phyloP scores from a whole-genome alignment of 2,113 vertebrate species.

The Sula dactylatra region DNA sequence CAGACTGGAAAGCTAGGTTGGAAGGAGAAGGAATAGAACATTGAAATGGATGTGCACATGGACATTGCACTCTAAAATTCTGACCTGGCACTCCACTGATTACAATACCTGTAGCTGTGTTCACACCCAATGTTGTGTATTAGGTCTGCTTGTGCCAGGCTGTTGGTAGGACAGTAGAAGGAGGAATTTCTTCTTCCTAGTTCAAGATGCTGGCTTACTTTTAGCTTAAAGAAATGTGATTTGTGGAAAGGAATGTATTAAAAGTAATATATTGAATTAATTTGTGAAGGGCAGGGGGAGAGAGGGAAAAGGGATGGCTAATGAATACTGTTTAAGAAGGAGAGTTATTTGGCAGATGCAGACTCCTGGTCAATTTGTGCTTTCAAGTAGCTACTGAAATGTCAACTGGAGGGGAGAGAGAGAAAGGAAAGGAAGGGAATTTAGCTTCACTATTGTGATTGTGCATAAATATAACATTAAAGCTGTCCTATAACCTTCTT shows the following conservation, averaged over 20 bases:
- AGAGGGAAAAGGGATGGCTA: not conserved
- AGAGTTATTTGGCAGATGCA: not conserved
- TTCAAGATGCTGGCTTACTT: not conserved
- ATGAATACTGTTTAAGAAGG: not conserved
- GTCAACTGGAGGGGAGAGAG: not conserved
- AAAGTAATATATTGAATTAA: not conserved
- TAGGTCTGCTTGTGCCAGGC: not conserved
- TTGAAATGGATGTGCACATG: not conserved
- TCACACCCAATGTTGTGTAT: not conserved
- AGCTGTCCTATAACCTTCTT: not conserved
- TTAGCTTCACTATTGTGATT: not conserved
- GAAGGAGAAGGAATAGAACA: not conserved
- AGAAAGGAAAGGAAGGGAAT: not conserved
- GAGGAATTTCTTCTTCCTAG: not conserved
- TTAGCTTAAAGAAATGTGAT: not conserved
- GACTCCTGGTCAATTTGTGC: not conserved
- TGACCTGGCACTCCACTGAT: not conserved
- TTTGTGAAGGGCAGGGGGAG: not conserved
- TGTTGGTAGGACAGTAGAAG: not conserved
- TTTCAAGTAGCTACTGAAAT: not conserved
- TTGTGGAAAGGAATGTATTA: not conserved
- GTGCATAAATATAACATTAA: slow-evolving; percentile 7
- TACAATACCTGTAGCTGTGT: not conserved
- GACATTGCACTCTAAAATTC: not conserved
- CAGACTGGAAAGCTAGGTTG: not conserved